Conservation (phyloP, 2,113 vertebrate species). For the Arothron firmamentum region DNA sequence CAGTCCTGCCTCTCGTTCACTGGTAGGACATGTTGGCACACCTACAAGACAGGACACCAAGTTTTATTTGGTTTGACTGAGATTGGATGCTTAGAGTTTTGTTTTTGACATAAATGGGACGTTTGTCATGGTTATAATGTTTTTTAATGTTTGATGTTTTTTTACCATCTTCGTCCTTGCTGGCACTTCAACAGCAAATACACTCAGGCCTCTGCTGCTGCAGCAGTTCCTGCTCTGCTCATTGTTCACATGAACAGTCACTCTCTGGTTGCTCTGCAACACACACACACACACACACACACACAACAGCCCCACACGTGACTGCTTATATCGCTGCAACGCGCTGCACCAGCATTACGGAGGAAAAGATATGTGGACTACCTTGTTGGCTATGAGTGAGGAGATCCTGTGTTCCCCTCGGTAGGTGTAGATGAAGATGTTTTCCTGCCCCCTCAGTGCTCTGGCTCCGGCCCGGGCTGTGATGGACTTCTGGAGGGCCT, state of each 20-base stretch:
- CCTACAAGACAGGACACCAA: slow-evolving; percentile 65
- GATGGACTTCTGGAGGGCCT: slow-evolving; percentile 80
- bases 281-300: background rate
- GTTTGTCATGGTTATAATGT: background rate
- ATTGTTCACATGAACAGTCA: slow-evolving; percentile 86
- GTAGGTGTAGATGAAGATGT: slow-evolving; percentile 78
- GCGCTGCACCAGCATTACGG: no score
- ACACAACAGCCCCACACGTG: background rate
- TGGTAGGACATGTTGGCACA: slow-evolving; percentile 88
- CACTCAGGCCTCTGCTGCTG: slow-evolving; percentile 80
- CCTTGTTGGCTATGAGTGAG: slow-evolving; percentile 88
- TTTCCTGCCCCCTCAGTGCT: slow-evolving; percentile 76
- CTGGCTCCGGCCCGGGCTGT: slow-evolving; percentile 73
- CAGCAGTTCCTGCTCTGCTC: slow-evolving; percentile 87
- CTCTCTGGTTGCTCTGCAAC: slow-evolving; percentile 83
- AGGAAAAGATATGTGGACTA: slow-evolving; percentile 42
- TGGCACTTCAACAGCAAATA: slow-evolving; percentile 91
- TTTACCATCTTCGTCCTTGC: slow-evolving; percentile 83
- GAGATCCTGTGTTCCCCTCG: slow-evolving; percentile 79
- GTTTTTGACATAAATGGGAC: no score
- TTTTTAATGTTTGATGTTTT: background rate
- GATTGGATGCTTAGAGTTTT: background rate
- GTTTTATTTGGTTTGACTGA: background rate
- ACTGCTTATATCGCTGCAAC: no score
- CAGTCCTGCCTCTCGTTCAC: slow-evolving; percentile 84